Evolutionary conservation across 2,797 vertebrate species (phyloP), one percentile per base, ranked within the genome.

Genomic region (Sebastes flavidus): DNA sequence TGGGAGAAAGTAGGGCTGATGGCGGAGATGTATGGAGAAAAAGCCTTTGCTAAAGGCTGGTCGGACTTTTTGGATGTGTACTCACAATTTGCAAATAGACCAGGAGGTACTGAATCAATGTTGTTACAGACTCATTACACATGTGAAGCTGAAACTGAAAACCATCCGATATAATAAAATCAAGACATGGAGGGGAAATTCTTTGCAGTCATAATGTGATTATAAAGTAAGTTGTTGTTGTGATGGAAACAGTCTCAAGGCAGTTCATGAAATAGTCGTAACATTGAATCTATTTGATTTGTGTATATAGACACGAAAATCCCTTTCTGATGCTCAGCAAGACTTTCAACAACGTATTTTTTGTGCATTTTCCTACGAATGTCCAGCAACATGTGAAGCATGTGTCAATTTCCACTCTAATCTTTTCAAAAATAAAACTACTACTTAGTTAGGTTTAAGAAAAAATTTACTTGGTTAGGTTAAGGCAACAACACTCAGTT

Each of bases 1-100:
- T 34, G 32, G 10, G 3, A 11, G 32, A 34, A 34, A 34, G 0
- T 11, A 34, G 1, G 1, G 32, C 3, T 1, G 1, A 34, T 4
- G 3, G 3, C 0, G 8, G 30, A 11, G 32, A 4, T 34, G 0
- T 98, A 99, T 14, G 97, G 97, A 25, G 83, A 86, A 1, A 87
- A 97, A 38, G 95, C 94, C 85, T 96, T 98, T 1, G 92, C 95
- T 81, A 91, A 94, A 88, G 96, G 92, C 8, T 98, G 97, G 94
- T 92, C 93, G 78, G 96, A 91, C 71, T 98, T 97, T 97, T 95
- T 97, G 83, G 96, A 98, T 8, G 95, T 94, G 49, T 94, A 98
- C 25, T 62, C 66, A 1, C 92, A 84, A 59, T 97, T 97, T 72
- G 82, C 84, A 55, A 77, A 89, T 16, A 96, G 89, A 52, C 92